Percentiles rank a stretch among this genome's conserved stretches.
Conservation (phyloP, 2,888 invertebrate genomes). For the Cataglyphis cursor region DNA sequence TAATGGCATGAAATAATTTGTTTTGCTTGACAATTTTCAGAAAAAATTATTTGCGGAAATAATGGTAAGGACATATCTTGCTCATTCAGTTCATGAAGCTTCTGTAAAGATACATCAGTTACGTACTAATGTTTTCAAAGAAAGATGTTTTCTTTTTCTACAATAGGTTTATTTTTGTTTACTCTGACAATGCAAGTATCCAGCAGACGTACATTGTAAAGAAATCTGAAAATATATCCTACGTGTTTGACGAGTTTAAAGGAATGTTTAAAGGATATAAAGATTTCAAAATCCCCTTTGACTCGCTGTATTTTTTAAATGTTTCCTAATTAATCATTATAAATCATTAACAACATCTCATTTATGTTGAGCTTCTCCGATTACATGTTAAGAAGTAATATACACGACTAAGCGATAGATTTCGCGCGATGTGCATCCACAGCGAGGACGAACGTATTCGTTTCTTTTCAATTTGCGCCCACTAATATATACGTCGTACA, state of each 20-base stretch:
- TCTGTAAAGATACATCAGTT: neutral
- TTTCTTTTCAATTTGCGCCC: conserved; percentile 6
- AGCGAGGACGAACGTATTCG: neutral
- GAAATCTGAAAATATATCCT: neutral
- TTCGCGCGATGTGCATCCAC: neutral
- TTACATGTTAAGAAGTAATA: neutral
- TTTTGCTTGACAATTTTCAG: conserved; percentile 8
- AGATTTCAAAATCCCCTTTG: too few relatives aligned
- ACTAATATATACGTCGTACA: neutral
- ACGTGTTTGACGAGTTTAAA: neutral
- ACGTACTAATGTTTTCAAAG: neutral
- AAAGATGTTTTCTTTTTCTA: neutral
- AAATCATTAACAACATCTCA: neutral
- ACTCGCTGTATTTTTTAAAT: neutral
- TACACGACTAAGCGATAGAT: neutral
- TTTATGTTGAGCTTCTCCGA: neutral
- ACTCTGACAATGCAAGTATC: neutral
- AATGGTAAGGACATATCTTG: neutral
- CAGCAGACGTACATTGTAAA: too few relatives aligned
- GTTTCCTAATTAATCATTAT: neutral
- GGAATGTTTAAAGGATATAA: too few relatives aligned
- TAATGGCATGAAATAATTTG: neutral
- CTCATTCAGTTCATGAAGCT: neutral
- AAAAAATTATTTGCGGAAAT: neutral
- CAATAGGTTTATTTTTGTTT: neutral